A percentile compares a stretch with the other conserved stretches of the same genome.
Evolutionary conservation across 2,113 vertebrate genomes (phyloP).

Genomic region (Lophura nycthemera): DNA sequence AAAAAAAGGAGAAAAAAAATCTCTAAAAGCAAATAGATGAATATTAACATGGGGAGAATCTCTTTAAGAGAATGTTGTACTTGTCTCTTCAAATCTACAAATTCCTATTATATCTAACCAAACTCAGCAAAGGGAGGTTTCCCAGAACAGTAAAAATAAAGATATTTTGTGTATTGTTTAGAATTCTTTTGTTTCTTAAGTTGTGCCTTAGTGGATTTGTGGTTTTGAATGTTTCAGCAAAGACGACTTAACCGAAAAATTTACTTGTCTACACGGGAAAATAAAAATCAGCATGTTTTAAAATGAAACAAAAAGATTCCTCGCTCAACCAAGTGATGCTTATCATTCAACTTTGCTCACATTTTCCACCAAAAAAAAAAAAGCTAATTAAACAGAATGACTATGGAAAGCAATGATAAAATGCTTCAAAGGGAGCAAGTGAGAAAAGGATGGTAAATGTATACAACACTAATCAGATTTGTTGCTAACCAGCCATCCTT

Average conservation of each 20-base stretch:
- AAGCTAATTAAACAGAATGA: background rate
- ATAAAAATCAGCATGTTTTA: background rate
- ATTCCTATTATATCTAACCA: background rate
- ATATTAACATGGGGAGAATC: background rate
- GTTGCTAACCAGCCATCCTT: background rate
- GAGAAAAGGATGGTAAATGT: background rate
- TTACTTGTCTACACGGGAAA: background rate
- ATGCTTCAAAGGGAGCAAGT: background rate
- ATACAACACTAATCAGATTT: background rate
- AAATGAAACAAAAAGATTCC: constrained; percentile 2
- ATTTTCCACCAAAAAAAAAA: background rate
- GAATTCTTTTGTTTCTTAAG: background rate
- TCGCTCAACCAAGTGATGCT: background rate
- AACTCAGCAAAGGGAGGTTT: background rate
- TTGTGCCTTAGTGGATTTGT: background rate
- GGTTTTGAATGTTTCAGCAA: background rate
- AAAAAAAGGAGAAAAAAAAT: background rate
- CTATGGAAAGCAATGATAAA: background rate
- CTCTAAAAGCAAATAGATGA: background rate
- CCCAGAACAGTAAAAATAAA: background rate
- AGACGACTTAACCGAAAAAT: background rate
- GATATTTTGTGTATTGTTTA: rapidly evolving
- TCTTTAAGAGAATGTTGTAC: background rate
- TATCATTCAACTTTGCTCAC: background rate
- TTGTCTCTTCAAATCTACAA: background rate